phyloP scores from a whole-genome alignment of 2,888 invertebrate genomes.

The Rhingia rostrata region DNA sequence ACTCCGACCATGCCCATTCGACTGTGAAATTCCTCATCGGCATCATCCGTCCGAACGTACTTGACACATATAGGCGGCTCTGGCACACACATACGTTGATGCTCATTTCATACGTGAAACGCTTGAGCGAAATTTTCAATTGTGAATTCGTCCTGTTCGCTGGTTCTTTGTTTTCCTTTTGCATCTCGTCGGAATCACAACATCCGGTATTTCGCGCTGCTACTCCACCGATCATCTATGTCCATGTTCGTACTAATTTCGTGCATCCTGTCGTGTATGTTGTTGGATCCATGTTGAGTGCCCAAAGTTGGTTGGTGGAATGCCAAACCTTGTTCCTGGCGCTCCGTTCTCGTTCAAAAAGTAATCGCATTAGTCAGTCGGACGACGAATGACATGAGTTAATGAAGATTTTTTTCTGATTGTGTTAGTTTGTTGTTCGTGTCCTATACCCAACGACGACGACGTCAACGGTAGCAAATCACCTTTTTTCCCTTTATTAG shows the following conservation, averaged over 20 bases:
- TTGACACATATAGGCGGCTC: constrained; percentile 11
- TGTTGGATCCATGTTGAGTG: not conserved
- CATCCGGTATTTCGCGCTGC: constrained; percentile 38
- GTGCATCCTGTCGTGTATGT: constrained; percentile 48
- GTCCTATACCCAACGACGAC: constrained; percentile 1
- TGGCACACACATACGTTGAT: not conserved
- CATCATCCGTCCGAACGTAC: constrained; percentile 18
- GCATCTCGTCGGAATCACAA: constrained; percentile 53
- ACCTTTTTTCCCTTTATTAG: not conserved
- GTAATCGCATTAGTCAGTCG: constrained; percentile 63
- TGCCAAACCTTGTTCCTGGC: constrained; percentile 51
- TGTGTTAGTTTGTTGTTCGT: not conserved
- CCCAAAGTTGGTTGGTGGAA: constrained; percentile 49
- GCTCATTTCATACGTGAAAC: constrained; percentile 30
- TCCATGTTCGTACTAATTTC: constrained; percentile 53
- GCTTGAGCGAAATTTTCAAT: constrained; percentile 65
- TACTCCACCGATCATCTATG: constrained; percentile 34
- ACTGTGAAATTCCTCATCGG: constrained; percentile 38
- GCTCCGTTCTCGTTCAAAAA: constrained; percentile 44
- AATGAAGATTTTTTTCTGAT: constrained; percentile 56
- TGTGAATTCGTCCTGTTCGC: constrained; percentile 46
- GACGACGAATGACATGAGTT: constrained; percentile 63
- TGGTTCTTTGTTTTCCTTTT: constrained; percentile 12
- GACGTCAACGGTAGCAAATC: constrained; percentile 34
- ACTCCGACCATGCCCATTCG: constrained; percentile 14